Conservation (phyloP, 2,113 vertebrate species). For the Mugil cephalus region DNA sequence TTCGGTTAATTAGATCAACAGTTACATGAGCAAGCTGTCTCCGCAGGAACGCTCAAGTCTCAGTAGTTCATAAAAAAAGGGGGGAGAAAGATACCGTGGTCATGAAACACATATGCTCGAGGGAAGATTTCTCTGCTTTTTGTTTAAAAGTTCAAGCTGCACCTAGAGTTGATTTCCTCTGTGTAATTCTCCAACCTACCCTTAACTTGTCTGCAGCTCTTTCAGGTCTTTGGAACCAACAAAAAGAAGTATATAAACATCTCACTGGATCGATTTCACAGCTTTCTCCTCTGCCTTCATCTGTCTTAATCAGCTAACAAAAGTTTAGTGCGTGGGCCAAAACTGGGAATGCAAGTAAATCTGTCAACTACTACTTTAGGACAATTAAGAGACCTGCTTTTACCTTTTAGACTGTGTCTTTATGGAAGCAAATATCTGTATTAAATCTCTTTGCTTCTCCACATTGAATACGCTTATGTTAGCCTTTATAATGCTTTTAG, state of each 20-base stretch:
- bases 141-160: not conserved
- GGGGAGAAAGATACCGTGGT: not conserved
- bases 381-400: slow-evolving; percentile 24
- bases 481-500: too few species aligned
- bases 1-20: too few species aligned
- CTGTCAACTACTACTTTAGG: not conserved
- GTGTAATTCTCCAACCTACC: not conserved
- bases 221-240: not conserved
- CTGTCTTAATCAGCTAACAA: not conserved
- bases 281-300: not conserved
- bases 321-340: not conserved
- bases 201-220: not conserved
- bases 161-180: not conserved
- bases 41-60: too few species aligned
- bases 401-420: not conserved
- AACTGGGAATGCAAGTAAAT: not conserved
- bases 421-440: not conserved
- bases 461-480: not conserved
- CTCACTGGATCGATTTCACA: not conserved
- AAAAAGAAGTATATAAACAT: not conserved
- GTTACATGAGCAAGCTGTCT: not conserved
- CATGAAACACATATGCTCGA: not conserved
- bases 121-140: not conserved
- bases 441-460: not conserved
- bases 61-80: too few species aligned